Base-by-base conservation (phyloP, 2,797 vertebrate genomes). In the Ambastaia sidthimunki region DNA sequence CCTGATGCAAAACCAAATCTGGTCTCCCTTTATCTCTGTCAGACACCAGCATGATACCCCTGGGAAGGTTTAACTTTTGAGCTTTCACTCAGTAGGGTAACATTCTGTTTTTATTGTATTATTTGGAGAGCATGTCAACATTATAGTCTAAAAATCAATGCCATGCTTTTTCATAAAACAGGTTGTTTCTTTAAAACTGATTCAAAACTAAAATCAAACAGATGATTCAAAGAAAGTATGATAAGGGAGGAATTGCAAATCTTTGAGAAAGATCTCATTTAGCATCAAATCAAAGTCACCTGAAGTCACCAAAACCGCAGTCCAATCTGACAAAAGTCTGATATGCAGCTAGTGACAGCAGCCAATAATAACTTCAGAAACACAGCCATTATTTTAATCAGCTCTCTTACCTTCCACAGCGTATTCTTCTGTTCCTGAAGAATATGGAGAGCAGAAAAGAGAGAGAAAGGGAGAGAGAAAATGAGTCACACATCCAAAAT, bases 351-450 rank as follows among this genome's bases (percentile, higher is more conserved):
- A 19, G 7, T 89, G 88, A 89, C 87, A 92, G 87, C 82, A 81
- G 69, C 88, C 87, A 76, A 77, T 70, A 68, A 18, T 52, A 80
- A 71, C 83, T 74, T 87, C 83, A 84, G 84, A 85, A 55, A 79
- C 78, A 31, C 52, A 74, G 62, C 79, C 87, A 87, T 85, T 86
- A 57, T 86, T 81, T 73, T 86, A 76, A 90, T 82, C 85, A 81
- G 84, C 59, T n/a, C 82, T 83, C 93, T 94, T 94, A 94, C 93
- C 93, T 94, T 94, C 93, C 73, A 91, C 92, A 25, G 88, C 90
- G 80, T 90, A 92, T 84, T 94, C 93, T 87, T 93, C 93, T 86
- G 87, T 90, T 93, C 85, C 86, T 69, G 68, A 41, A 75, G 9
- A 25, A 9, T 9, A 21, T 4, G 2, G 7, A 78, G 23, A 57